Percentiles rank a stretch among this genome's conserved stretches.
phyloP scores from a whole-genome alignment of 53 echinoderm and acorn worm species.

The Antedon mediterranea region DNA sequence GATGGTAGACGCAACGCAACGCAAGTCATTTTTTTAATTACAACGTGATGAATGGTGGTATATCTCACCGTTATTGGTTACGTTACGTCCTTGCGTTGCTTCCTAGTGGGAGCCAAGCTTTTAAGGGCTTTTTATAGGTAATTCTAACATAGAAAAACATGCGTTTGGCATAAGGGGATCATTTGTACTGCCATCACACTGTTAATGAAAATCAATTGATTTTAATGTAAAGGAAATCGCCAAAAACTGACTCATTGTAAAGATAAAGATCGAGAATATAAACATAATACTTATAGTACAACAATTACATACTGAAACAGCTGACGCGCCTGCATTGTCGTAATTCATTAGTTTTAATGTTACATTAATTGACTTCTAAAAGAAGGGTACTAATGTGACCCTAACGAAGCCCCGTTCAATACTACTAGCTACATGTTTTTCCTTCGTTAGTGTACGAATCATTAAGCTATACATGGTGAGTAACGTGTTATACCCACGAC shows the following conservation, averaged over 20 bases:
- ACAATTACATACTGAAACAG: not conserved
- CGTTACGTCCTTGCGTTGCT: no score
- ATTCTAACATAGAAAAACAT: not conserved
- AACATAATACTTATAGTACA: not conserved
- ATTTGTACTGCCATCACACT: not conserved
- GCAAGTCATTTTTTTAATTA: no score
- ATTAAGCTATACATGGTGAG: no score
- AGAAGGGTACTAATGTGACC: not conserved
- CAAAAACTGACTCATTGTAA: not conserved
- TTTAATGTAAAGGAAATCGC: not conserved
- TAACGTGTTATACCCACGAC: no score
- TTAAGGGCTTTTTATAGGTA: no score
- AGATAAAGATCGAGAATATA: not conserved
- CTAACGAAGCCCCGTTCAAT: not conserved
- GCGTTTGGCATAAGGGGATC: not conserved
- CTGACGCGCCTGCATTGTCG: not conserved
- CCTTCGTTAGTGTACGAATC: no score
- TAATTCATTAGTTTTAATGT: not conserved
- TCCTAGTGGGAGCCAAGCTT: no score
- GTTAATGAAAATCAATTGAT: slow-evolving; percentile 1
- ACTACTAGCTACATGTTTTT: not conserved
- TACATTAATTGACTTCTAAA: not conserved
- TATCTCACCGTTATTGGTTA: no score
- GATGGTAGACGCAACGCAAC: no score
- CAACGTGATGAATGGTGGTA: no score